Base-by-base conservation (phyloP, 2,888 invertebrate genomes). In the Pollenia angustigena region DNA sequence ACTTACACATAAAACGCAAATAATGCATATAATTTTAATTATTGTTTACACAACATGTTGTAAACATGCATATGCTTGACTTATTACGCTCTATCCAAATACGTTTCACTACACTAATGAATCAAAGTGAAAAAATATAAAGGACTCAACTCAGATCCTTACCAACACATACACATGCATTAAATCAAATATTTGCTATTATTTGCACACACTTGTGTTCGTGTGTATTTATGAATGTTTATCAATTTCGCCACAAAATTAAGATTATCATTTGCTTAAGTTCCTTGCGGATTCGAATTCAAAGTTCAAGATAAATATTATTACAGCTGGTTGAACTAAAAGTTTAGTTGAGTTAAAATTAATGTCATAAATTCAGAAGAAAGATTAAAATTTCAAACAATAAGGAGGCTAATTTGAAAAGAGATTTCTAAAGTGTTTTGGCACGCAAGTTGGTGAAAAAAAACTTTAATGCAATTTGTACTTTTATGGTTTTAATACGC, bases 51-150 rank as follows among this genome's bases (percentile, higher is more conserved):
- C 11, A 12, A 4, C 4, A 10, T 40, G 10, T 66, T 78, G 78
- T 72, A 68, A 72, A 68, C 23, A 69, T 7, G 48, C 69, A 76
- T 16, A 62, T 23, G 62, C 71, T 68, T 83, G 71, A 76, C 68
- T 74, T 68, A 52, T 50, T 66, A 68, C n/a, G 50, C n/a, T 71
- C 50, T 50, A 60, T 50, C 11, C 68, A 40, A 50, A 69, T 54
- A 52, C 44, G n/a, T 46, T 48, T 81, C 72, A 80, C 60, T 56
- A 68, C 60, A 74, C 81, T 87, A 87, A 87, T 87, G 87, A 87
- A 87, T 84, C 87, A 87, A 87, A 87, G 87, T 84, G 78, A 68
- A 74, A 81, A 81, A 74, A 54, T 52, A 62, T 62, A 52, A 69
- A 82, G 76, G 82, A 46, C 40, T 69, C 62, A 58, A 64, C 48